Percentiles rank a stretch among this genome's conserved stretches.
Conservation (phyloP, 2,888 invertebrate species). For the Cremastinae sp. region DNA sequence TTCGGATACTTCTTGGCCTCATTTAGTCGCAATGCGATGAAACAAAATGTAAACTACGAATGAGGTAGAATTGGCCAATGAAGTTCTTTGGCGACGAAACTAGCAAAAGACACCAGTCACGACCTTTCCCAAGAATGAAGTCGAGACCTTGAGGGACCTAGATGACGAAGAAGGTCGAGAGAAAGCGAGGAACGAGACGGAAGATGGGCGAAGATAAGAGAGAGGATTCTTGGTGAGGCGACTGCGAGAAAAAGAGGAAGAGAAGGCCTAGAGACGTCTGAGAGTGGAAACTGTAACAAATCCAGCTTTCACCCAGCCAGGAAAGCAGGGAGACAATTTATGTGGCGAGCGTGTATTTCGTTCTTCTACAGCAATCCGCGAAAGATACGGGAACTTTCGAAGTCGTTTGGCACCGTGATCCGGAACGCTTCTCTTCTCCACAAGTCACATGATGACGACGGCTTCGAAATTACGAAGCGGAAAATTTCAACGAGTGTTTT, state of each 20-base stretch:
- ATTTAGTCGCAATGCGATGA: too few relatives aligned
- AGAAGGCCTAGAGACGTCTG: slow-evolving; percentile 72
- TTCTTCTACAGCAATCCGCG: slow-evolving; percentile 68
- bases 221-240: slow-evolving; percentile 51
- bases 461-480: too few relatives aligned
- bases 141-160: slow-evolving; percentile 37
- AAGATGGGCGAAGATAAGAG: slow-evolving; percentile 50
- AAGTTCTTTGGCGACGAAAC: too few relatives aligned
- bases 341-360: slow-evolving; percentile 76
- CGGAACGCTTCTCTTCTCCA: slow-evolving; percentile 37
- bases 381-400: slow-evolving; percentile 58
- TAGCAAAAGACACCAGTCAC: too few relatives aligned
- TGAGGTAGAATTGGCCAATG: too few relatives aligned
- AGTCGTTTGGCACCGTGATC: slow-evolving; percentile 38
- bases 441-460: background rate
- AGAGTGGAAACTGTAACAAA: slow-evolving; percentile 80
- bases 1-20: too few relatives aligned
- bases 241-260: slow-evolving; percentile 58
- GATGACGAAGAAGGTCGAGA: slow-evolving; percentile 33
- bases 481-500: background rate
- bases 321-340: slow-evolving; percentile 78
- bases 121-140: slow-evolving; percentile 30
- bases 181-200: slow-evolving; percentile 42
- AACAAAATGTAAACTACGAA: too few relatives aligned
- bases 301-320: slow-evolving; percentile 79